phyloP scores from a whole-genome alignment of 2,113 vertebrate species.

The Oreochromis aureus region DNA sequence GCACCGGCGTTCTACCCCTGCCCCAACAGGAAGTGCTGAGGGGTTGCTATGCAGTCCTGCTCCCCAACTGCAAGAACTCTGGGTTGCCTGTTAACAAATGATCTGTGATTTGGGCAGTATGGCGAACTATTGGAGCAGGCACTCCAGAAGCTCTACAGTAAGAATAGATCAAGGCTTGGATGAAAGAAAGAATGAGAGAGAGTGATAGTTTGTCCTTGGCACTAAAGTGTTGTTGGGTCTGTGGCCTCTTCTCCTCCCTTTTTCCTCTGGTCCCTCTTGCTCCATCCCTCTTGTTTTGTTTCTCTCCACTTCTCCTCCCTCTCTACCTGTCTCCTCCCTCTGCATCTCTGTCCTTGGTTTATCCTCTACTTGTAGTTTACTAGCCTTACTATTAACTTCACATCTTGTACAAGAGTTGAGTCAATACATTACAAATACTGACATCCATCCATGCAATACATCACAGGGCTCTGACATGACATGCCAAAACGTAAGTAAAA shows the following conservation, averaged over 20 bases:
- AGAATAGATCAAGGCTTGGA: constrained; percentile 47
- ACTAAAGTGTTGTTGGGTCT: constrained; percentile 25
- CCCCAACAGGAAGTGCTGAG: constrained; percentile 56
- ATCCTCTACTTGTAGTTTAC: neutral
- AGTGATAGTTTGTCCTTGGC: constrained; percentile 43
- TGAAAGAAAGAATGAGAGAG: constrained; percentile 33
- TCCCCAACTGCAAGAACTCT: constrained; percentile 50
- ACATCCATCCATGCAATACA: neutral
- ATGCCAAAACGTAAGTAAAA: neutral
- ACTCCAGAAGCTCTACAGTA: constrained; percentile 56
- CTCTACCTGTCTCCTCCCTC: neutral
- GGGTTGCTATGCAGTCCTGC: constrained; percentile 64
- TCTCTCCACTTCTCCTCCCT: neutral
- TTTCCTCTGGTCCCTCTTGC: neutral
- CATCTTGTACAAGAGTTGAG: neutral
- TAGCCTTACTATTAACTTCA: neutral
- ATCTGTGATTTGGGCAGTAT: constrained; percentile 36
- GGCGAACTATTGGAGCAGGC: constrained; percentile 31
- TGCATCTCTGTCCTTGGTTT: neutral
- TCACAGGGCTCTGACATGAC: neutral
- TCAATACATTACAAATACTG: neutral
- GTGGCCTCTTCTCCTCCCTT: constrained; percentile 10
- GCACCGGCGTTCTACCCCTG: constrained; percentile 46
- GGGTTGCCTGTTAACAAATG: constrained; percentile 59
- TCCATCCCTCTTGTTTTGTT: neutral